Percentiles rank a stretch among this genome's conserved stretches.
phyloP scores from a whole-genome alignment of 1,140 invertebrate genomes.

The Dendrolimus kikuchii region DNA sequence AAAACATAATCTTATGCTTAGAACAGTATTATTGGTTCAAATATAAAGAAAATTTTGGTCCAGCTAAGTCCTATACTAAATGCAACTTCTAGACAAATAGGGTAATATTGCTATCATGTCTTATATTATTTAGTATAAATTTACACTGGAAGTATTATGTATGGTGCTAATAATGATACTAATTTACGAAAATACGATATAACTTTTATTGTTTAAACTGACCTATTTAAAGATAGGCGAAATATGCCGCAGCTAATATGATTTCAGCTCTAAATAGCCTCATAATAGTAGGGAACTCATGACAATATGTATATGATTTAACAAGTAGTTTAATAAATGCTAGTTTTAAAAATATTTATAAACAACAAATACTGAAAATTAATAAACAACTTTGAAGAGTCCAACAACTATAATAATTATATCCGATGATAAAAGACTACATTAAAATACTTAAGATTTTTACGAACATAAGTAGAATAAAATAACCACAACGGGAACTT shows the following conservation, averaged over 20 bases:
- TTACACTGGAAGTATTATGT: slow-evolving; percentile 8
- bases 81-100: slow-evolving; percentile 53
- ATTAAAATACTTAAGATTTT: no score
- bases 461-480: no score
- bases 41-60: slow-evolving; percentile 68
- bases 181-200: not conserved
- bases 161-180: slow-evolving; percentile 11
- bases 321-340: not conserved
- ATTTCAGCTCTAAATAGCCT: slow-evolving; percentile 7
- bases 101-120: slow-evolving; percentile 41
- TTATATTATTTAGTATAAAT: not conserved
- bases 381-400: not conserved
- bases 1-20: slow-evolving; percentile 42
- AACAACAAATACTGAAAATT: slow-evolving; percentile 11
- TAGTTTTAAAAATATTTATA: slow-evolving; percentile 6
- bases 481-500: no score
- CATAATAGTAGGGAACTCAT: slow-evolving; percentile 1
- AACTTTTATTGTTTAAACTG: not conserved
- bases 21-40: slow-evolving; percentile 46
- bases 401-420: no score
- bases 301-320: no score
- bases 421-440: no score
- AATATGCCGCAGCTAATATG: not conserved
- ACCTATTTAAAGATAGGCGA: not conserved
- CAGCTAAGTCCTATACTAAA: slow-evolving; percentile 66